Evolutionary conservation across 1,140 invertebrate genomes (phyloP), one percentile per base, ranked within the genome.

Genomic region (Arctopsyche grandis): DNA sequence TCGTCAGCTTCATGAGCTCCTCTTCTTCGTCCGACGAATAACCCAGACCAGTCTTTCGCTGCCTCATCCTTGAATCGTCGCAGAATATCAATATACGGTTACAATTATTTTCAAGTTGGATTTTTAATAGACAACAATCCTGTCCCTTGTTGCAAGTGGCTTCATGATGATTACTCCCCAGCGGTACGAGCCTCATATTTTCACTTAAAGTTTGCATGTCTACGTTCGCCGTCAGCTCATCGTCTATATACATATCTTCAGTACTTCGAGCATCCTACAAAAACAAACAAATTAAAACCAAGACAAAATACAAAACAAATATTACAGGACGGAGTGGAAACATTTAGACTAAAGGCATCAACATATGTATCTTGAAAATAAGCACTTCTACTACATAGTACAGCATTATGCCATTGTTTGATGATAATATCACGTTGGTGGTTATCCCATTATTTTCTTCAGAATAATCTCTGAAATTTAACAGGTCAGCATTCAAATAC

Each of bases 201-300:
- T 86, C 86, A 70, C 86, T 86, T 73, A 88, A 87, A 81, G 86
- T 87, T 19, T 83, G 79, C n/a, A 75, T 78, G 79, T 88, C 86
- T 84, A 86, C 84, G 16, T 88, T 85, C 0, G 86, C 85, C 4
- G 87, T 87, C 10, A 89, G 76, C 24, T 89, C 88, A 83, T 89
- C 88, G 81, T 89, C 88, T 75, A 89, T 89, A 83, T 89, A 89
- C 78, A 89, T 79, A 81, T 89, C 88, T 73, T 89, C 88, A 1
- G 88, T 89, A 83, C 87, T 88, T 82, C 85, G 85, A 81, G 88
- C 87, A 85, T 88, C 87, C 88, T 89, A 84, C 46, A 78, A 83
- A 75, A 75, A 63, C 38, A 71, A 46, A 71, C 29, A 38, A 38
- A 38, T 38, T 38, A 38, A 4, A 56, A 56, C 52, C 10, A 48